Evolutionary conservation across 2,888 invertebrate species (phyloP), one percentile per base, ranked within the genome.

Genomic region (Alloscopus bannaensis): DNA sequence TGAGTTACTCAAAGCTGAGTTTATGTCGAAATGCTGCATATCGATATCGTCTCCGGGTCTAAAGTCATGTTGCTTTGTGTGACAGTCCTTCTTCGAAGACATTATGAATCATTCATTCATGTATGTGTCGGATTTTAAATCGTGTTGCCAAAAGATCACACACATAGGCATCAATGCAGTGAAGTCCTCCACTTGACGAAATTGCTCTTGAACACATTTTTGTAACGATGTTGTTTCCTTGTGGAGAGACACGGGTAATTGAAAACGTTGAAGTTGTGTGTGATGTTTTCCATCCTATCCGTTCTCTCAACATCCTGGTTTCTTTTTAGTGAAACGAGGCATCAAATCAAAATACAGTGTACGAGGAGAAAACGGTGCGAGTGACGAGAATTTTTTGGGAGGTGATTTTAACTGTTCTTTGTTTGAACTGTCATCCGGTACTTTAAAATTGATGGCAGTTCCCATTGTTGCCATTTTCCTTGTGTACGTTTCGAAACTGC

Each of bases 361-460:
- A 4, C 11, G 42, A 16, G 2, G 62, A 62, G 8, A 18, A 24
- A 62, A 40, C 8, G 40, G 42, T 8, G 40, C 8, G 11, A 36
- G 36, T 8, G 45, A 45, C 13, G 57, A 57, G n/a, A 59, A 31
- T 62, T 62, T 28, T 62, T 62, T 62, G 40, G 62, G 62, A 42
- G 42, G 62, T 42, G 42, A 40, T 42, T 57, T 62, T 62, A 62
- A 71, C 52, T 55, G 55, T 29, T 64, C 71, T 45, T 24, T 55
- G 28, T 64, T 42, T 69, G 20, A 72, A 72, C 20, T 55, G 72
- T 72, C 72, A 72, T 72, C 72, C 72, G 72, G 64, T 55, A 55
- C 42, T 64, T 72, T 64, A 28, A 42, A 50, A 42, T 64, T 72
- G 42, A 55, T 64, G 55, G 52, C 31, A 57, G 28, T 45, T 72